Conservation (phyloP, 2,113 vertebrate species). For the Falco punctatus region DNA sequence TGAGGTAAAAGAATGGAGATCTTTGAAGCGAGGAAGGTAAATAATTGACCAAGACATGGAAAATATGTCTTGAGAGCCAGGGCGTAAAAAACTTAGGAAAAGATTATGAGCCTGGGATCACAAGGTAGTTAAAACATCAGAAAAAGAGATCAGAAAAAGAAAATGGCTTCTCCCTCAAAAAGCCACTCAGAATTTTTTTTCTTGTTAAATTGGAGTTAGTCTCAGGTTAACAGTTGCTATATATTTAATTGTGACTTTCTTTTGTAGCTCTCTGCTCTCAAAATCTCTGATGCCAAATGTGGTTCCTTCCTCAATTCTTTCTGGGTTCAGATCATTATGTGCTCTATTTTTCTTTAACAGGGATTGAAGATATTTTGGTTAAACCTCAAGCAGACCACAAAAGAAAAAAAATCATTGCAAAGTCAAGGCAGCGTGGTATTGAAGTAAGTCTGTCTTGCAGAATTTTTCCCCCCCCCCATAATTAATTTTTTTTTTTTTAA, state of each 20-base stretch:
- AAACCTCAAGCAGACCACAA: constrained; percentile 81
- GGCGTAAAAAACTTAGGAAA: not conserved
- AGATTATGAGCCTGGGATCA: not conserved
- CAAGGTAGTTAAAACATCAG: not conserved
- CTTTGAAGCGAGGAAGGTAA: not conserved
- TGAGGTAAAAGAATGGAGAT: not conserved
- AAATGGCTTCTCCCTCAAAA: not conserved
- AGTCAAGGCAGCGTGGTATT: constrained; percentile 81
- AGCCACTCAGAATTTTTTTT: not conserved
- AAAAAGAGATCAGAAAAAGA: not conserved
- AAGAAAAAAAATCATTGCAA: constrained; percentile 83
- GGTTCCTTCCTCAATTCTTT: not conserved
- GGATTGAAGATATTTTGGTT: constrained; percentile 96
- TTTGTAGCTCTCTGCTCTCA: not conserved
- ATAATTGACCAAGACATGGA: not conserved
- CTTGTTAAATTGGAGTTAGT: not conserved
- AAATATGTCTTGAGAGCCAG: not conserved
- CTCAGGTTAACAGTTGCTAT: not conserved
- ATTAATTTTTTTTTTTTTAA: not conserved
- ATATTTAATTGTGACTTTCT: not conserved
- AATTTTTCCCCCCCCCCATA: too few species aligned
- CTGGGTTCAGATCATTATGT: not conserved
- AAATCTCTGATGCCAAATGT: not conserved
- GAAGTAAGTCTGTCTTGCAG: constrained; percentile 74
- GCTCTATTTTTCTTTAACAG: constrained; percentile 66